A percentile compares a stretch with the other conserved stretches of the same genome.
Conservation (phyloP, 2,888 invertebrate species). For the Heliconius aoede region DNA sequence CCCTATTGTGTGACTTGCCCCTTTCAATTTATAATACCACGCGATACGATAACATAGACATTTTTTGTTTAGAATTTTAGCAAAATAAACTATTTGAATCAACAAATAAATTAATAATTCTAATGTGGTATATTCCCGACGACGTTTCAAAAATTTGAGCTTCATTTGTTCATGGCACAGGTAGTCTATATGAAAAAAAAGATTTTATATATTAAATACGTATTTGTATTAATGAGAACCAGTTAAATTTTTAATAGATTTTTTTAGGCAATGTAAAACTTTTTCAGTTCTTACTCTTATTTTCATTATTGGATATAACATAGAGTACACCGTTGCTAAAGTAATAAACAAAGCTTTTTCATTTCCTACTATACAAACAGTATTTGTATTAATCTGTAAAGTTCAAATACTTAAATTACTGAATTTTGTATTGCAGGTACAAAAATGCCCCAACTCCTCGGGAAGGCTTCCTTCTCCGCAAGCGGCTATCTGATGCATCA, state of each 20-base stretch:
- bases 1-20: conserved; percentile 28
- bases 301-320: no score
- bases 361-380: no score
- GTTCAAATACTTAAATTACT: background rate
- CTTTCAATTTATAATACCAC: conserved; percentile 16
- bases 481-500: conserved; percentile 88
- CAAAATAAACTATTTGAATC: background rate
- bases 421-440: conserved; percentile 65
- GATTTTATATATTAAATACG: no score
- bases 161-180: background rate
- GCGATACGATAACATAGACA: background rate
- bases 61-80: background rate
- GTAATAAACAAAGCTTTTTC: no score
- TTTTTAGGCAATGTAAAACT: no score
- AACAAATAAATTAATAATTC: background rate
- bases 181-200: no score
- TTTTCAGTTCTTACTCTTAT: no score
- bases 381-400: background rate
- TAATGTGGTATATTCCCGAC: no score
- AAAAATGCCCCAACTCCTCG: conserved; percentile 88
- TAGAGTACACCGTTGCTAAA: no score
- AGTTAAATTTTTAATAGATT: no score
- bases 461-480: conserved; percentile 92
- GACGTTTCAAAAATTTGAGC: no score
- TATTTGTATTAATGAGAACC: no score